Evolutionary conservation across 2,113 vertebrate genomes (phyloP).

Genomic region (Gymnarchus niloticus): DNA sequence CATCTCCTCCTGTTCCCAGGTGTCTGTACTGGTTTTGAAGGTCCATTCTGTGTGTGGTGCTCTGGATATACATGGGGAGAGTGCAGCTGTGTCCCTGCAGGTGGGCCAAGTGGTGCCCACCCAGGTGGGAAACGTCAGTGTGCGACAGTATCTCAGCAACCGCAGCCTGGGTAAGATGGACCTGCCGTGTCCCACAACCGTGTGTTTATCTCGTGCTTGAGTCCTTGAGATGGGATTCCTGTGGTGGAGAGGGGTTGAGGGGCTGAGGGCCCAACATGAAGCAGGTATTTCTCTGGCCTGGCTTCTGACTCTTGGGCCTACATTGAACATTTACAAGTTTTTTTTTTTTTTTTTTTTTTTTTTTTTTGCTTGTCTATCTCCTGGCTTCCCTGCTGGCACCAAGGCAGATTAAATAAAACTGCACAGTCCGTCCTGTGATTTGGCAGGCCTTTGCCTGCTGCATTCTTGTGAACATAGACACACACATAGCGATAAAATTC

Average conservation of each 20-base stretch:
- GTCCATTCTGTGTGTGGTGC: slow-evolving; percentile 79
- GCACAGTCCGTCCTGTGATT: background rate
- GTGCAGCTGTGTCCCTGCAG: slow-evolving; percentile 79
- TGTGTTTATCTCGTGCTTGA: no score
- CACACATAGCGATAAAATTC: background rate
- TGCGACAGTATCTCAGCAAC: slow-evolving; percentile 87
- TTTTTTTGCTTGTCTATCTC: no score
- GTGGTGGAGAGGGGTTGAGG: no score
- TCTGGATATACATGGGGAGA: slow-evolving; percentile 82
- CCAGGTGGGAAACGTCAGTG: slow-evolving; percentile 86
- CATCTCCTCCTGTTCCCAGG: slow-evolving; percentile 56
- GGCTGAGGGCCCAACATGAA: no score
- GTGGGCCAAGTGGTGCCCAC: slow-evolving; percentile 75
- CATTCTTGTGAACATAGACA: background rate
- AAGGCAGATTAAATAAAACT: background rate
- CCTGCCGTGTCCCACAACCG: no score
- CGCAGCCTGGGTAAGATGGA: slow-evolving; percentile 80
- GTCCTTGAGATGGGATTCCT: no score
- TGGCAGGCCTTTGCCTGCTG: background rate
- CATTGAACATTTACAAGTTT: no score
- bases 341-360: no score
- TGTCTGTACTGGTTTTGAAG: slow-evolving; percentile 91
- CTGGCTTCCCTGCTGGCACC: slow-evolving; percentile 6
- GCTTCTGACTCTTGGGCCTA: slow-evolving; percentile 43
- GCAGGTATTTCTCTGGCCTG: background rate